phyloP scores from a whole-genome alignment of 2,113 vertebrate genomes.

The Chaenogobius annularis region DNA sequence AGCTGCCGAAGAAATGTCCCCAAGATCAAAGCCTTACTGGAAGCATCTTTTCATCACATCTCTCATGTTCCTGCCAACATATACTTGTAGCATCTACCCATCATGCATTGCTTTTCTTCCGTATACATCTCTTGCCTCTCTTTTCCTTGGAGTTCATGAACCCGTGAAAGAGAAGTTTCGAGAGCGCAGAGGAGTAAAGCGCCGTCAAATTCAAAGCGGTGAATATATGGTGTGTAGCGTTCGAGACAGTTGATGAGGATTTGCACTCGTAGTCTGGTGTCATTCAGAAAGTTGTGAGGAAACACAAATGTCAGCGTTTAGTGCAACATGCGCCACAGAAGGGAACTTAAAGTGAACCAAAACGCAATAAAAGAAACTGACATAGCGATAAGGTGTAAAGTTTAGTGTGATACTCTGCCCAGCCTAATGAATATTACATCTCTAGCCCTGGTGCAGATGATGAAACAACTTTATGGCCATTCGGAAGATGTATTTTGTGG shows the following conservation, averaged over 20 bases:
- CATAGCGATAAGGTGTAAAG: neutral
- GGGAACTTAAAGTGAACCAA: conserved; percentile 20
- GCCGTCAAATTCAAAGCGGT: conserved; percentile 59
- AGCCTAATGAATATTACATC: conserved; percentile 3
- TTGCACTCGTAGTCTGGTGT: conserved; percentile 37
- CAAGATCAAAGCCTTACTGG: conserved; percentile 27
- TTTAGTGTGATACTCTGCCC: neutral
- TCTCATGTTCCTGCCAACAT: conserved; percentile 20
- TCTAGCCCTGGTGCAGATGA: neutral
- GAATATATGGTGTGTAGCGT: conserved; percentile 43
- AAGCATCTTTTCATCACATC: conserved; percentile 27
- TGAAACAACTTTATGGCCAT: conserved; percentile 10
- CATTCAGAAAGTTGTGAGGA: conserved; percentile 23
- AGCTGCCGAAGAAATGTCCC: conserved; percentile 25
- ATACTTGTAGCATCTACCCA: neutral
- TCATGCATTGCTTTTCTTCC: neutral
- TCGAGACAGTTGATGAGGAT: conserved; percentile 42
- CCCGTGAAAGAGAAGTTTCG: conserved; percentile 44
- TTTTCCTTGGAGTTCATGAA: conserved; percentile 57
- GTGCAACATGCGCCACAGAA: conserved; percentile 29
- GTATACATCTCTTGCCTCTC: conserved; percentile 3
- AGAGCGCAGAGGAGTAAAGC: conserved; percentile 19
- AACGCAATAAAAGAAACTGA: conserved; percentile 6
- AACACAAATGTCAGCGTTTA: conserved; percentile 8
- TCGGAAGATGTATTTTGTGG: neutral